A percentile compares a stretch with the other conserved stretches of the same genome.
These are phyloP conservation scores for Cantharis rustica DNA, from an alignment of 2,888 invertebrate genomes.

Conservation along the genomic window DNA sequence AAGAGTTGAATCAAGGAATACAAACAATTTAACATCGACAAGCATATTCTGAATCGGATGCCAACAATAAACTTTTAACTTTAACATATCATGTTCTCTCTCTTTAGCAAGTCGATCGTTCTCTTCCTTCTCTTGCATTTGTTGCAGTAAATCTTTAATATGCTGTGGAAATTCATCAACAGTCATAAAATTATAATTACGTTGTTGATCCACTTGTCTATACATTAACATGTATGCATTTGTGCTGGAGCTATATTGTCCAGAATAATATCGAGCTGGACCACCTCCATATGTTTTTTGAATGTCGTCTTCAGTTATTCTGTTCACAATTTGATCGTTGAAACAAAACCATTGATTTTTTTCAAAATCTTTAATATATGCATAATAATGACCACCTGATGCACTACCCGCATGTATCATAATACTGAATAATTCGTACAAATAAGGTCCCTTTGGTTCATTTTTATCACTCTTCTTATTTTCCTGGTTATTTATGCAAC, in stretches of 20 bases:
- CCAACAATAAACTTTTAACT: slow-evolving; percentile 67
- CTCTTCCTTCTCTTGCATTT: slow-evolving; percentile 70
- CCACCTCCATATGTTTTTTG: slow-evolving; percentile 82
- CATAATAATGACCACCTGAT: slow-evolving; percentile 89
- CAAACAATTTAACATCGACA: slow-evolving; percentile 61
- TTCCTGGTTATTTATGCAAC: slow-evolving; percentile 59
- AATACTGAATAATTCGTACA: slow-evolving; percentile 87
- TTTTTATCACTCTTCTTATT: slow-evolving; percentile 59
- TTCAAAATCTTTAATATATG: slow-evolving; percentile 82
- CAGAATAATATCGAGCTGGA: slow-evolving; percentile 69
- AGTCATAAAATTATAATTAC: slow-evolving; percentile 68
- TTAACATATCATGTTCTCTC: slow-evolving; percentile 66
- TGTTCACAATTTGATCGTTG: slow-evolving; percentile 82
- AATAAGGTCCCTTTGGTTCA: slow-evolving; percentile 67
- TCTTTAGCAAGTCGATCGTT: slow-evolving; percentile 64
- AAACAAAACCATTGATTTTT: slow-evolving; percentile 84
- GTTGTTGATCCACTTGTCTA: slow-evolving; percentile 69
- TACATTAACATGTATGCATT: slow-evolving; percentile 94
- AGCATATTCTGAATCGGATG: slow-evolving; percentile 63
- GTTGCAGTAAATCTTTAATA: slow-evolving; percentile 66
- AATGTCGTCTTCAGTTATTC: slow-evolving; percentile 78
- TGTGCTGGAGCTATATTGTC: slow-evolving; percentile 78
- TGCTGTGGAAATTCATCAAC: slow-evolving; percentile 76
- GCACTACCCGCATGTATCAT: slow-evolving; percentile 93
- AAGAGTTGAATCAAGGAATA: slow-evolving; percentile 65